phyloP scores from a whole-genome alignment of 2,888 invertebrate species.

The Rhopalosiphum nymphaeae region DNA sequence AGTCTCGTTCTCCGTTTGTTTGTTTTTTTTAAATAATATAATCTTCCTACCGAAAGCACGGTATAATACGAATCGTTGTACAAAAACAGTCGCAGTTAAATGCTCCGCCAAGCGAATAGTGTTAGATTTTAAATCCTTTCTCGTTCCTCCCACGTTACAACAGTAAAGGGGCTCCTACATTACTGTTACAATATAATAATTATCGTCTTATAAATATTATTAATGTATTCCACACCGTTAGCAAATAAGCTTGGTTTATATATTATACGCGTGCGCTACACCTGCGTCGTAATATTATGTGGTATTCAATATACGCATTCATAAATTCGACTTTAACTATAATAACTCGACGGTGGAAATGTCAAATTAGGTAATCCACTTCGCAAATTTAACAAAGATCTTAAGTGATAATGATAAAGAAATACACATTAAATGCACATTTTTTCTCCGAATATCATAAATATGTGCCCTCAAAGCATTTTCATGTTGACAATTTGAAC shows the following conservation, averaged over 20 bases:
- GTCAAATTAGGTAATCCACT: too few species aligned
- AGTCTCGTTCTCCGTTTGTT: constrained; percentile 42
- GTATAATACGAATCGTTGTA: not conserved
- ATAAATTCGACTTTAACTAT: not conserved
- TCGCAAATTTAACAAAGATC: too few species aligned
- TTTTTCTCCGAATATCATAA: too few species aligned
- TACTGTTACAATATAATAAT: not conserved
- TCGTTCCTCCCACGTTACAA: not conserved
- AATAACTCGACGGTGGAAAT: not conserved
- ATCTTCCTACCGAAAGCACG: not conserved
- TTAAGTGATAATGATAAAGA: too few species aligned
- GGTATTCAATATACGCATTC: not conserved
- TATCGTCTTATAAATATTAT: constrained; percentile 22
- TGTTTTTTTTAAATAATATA: constrained; percentile 26
- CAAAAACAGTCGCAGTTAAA: not conserved
- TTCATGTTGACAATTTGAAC: too few species aligned
- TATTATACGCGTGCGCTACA: not conserved
- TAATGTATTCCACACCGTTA: not conserved
- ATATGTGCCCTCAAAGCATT: too few species aligned
- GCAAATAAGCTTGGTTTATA: not conserved
- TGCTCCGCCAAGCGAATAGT: not conserved
- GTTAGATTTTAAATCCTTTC: constrained; percentile 13
- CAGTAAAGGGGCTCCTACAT: not conserved
- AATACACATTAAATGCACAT: too few species aligned
- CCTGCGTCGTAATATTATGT: not conserved